Evolutionary conservation across 2,888 invertebrate genomes (phyloP).

Genomic region (Apotomis capreana): DNA sequence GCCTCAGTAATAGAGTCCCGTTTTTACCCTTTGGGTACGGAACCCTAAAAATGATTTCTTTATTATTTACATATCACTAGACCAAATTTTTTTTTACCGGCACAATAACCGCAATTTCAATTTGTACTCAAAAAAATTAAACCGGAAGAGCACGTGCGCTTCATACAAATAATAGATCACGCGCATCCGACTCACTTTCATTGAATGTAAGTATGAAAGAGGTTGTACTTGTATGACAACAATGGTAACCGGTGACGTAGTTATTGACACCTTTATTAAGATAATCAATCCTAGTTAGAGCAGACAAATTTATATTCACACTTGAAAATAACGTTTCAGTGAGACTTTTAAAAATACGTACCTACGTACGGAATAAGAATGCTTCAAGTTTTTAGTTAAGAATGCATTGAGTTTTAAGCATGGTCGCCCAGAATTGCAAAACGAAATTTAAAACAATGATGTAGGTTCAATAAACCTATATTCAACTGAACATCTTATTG

Average conservation of each 20-base stretch:
- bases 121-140: constrained; percentile 26
- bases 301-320: background rate
- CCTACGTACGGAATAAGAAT: too few species aligned
- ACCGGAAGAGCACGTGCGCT: constrained; percentile 49
- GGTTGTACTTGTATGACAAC: constrained; percentile 27
- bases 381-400: too few species aligned
- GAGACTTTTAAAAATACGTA: too few species aligned
- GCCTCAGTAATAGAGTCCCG: too few species aligned
- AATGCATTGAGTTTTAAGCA: background rate
- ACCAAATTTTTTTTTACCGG: constrained; percentile 12
- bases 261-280: constrained; percentile 31
- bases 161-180: constrained; percentile 42
- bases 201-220: constrained; percentile 43
- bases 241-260: constrained; percentile 29
- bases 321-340: too few species aligned
- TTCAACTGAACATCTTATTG: constrained; percentile 23
- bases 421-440: background rate
- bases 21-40: too few species aligned
- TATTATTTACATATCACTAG: background rate
- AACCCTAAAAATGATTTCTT: too few species aligned
- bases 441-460: constrained; percentile 1
- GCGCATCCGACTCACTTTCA: constrained; percentile 49
- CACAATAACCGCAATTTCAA: constrained; percentile 22
- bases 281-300: constrained; percentile 10
- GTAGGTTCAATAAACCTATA: constrained; percentile 13